A percentile compares a stretch with the other conserved stretches of the same genome.
phyloP scores from a whole-genome alignment of 2,888 invertebrate genomes.

The Notodonta ziczac region DNA sequence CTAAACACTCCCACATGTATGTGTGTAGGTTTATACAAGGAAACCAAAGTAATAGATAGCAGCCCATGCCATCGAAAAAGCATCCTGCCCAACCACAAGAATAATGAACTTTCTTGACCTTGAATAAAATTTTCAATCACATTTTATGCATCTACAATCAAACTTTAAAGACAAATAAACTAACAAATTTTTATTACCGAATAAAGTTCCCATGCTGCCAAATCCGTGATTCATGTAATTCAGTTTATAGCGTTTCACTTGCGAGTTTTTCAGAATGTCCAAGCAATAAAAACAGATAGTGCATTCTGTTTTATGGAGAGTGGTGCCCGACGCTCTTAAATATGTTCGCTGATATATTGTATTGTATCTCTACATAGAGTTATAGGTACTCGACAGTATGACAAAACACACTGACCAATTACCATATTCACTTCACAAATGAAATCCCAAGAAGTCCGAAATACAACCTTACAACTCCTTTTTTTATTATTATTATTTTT shows the following conservation, averaged over 20 bases:
- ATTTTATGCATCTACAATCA: background rate
- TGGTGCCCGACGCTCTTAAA: background rate
- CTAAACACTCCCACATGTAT: too few relatives aligned
- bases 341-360: background rate
- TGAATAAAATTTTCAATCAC: background rate
- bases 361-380: background rate
- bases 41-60: too few relatives aligned
- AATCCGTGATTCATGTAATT: conserved; percentile 16
- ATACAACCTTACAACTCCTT: too few relatives aligned
- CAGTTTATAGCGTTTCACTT: conserved; percentile 9
- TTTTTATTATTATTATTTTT: too few relatives aligned
- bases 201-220: conserved; percentile 7
- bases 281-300: conserved; percentile 23
- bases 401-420: too few relatives aligned
- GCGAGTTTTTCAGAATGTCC: conserved; percentile 13
- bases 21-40: too few relatives aligned
- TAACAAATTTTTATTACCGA: conserved; percentile 1
- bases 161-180: conserved; percentile 2
- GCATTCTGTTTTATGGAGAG: conserved; percentile 13
- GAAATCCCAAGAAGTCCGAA: background rate
- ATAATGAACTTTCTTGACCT: conserved; percentile 5
- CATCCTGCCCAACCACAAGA: too few relatives aligned
- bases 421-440: background rate
- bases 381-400: too few relatives aligned
- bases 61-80: too few relatives aligned